Conservation (phyloP, 2,888 invertebrate species). For the Pyrgus malvae region DNA sequence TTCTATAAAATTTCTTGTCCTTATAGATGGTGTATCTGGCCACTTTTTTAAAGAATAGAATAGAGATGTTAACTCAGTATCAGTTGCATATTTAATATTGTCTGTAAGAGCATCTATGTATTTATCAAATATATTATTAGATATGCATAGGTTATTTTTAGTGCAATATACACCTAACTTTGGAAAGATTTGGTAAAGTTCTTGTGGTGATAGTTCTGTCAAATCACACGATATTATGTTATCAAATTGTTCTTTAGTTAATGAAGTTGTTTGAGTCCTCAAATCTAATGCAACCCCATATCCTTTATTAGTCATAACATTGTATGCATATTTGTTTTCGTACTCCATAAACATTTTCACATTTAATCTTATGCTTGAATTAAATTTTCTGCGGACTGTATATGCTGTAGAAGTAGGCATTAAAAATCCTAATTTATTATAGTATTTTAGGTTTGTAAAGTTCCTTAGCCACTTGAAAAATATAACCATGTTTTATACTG, state of each 20-base stretch:
- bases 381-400: constrained; percentile 39
- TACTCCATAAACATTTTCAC: constrained; percentile 62
- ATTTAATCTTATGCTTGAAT: constrained; percentile 41
- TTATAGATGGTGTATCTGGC: constrained; percentile 74
- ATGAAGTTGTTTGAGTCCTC: constrained; percentile 21
- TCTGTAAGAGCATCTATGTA: constrained; percentile 72
- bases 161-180: constrained; percentile 56
- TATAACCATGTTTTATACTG: background rate
- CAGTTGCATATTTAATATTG: constrained; percentile 76
- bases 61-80: constrained; percentile 79
- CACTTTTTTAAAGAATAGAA: constrained; percentile 76
- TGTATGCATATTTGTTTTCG: constrained; percentile 70
- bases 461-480: constrained; percentile 9
- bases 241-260: constrained; percentile 48
- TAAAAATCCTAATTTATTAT: background rate
- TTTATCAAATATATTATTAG: constrained; percentile 60
- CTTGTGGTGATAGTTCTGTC: constrained; percentile 45
- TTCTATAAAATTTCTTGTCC: constrained; percentile 82
- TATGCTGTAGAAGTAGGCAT: background rate
- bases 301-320: constrained; percentile 60
- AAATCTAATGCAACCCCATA: constrained; percentile 47
- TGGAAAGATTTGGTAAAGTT: constrained; percentile 56
- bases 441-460: background rate
- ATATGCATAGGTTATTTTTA: constrained; percentile 56
- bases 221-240: constrained; percentile 50